A percentile compares a stretch with the other conserved stretches of the same genome.
phyloP scores from a whole-genome alignment of 2,797 vertebrate species.

The Menidia menidia region DNA sequence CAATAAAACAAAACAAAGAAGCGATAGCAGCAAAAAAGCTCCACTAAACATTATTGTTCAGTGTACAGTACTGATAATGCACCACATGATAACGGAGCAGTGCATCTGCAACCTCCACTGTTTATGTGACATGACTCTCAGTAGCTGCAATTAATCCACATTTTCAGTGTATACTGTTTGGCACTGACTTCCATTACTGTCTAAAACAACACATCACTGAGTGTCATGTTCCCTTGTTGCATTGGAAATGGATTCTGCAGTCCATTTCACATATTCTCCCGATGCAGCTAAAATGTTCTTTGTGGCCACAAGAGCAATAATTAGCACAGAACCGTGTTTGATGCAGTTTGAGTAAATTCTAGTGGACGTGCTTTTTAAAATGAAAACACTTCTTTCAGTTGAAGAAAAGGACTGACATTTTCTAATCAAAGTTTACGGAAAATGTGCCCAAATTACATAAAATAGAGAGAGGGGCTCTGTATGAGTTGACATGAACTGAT shows the following conservation, averaged over 20 bases:
- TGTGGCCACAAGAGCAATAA: neutral
- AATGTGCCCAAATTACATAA: neutral
- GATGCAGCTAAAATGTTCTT: neutral
- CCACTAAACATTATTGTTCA: neutral
- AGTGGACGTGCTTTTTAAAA: neutral
- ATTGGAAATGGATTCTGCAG: neutral
- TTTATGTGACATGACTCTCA: constrained; percentile 12
- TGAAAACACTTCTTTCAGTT: neutral
- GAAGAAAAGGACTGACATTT: too few species aligned
- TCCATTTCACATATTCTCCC: neutral
- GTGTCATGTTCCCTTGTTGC: neutral
- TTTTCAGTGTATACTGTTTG: constrained; percentile 12
- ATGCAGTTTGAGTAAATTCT: neutral
- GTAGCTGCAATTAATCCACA: constrained; percentile 33
- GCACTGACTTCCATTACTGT: neutral
- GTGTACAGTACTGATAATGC: neutral
- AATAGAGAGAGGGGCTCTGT: too few species aligned
- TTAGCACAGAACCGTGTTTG: neutral
- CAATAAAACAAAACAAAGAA: too few species aligned
- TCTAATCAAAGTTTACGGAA: neutral
- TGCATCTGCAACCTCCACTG: constrained; percentile 17
- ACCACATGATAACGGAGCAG: neutral
- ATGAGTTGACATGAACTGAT: too few species aligned
- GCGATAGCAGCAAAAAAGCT: too few species aligned
- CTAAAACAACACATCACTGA: neutral